Base-by-base conservation (phyloP, 2,797 vertebrate species). In the Prunella strophiata region DNA sequence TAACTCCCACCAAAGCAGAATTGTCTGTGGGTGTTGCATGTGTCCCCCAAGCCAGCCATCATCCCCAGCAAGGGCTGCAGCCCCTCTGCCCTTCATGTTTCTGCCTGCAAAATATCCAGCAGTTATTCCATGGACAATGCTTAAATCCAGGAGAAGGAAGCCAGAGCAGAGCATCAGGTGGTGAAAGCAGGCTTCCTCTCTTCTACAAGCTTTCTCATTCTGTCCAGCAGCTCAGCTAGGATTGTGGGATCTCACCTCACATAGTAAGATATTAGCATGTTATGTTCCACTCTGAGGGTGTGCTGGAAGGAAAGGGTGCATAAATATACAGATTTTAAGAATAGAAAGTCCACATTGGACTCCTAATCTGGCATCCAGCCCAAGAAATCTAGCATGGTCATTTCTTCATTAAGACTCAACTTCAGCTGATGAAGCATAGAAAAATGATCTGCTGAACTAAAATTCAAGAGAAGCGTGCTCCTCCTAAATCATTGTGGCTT, bases 221-320 rank as follows among this genome's bases (percentile, higher is more conserved):
- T 89, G 22, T n/a, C 22, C 3, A 5, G n/a, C 32, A 57, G 38
- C 85, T 54, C 73, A 40, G 42, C 27, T 57, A 7, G 20, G n/a
- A 47, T 6, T 77, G 20, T 76, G 74, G 34, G 20, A 19, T 32
- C 50, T 71, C 0, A 0, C 43, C n/a, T 68, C 36, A 21, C 12
- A 5, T 42, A 0, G 0, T 36, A n/a, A 70, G 36, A 54, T 38
- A 52, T 66, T 38, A 51, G 15, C 45, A 9, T 0, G 0, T 72
- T 55, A 22, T 15, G 7, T 42, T 80, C 6, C 15, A 34, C 21
- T 32, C 50, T 50, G 58, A 30, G 36, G 62, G 27, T 0, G 0
- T 47, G 43, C 45, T 88, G 52, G 48, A 65, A 50, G 34, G 27
- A 51, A 54, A 32, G 3, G 6, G 30, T 55, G 42, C 20, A 32